These are phyloP conservation scores for Leptinotarsa defecta DNA, from an alignment of 1,140 invertebrate genomes.

Conservation along the genomic window DNA sequence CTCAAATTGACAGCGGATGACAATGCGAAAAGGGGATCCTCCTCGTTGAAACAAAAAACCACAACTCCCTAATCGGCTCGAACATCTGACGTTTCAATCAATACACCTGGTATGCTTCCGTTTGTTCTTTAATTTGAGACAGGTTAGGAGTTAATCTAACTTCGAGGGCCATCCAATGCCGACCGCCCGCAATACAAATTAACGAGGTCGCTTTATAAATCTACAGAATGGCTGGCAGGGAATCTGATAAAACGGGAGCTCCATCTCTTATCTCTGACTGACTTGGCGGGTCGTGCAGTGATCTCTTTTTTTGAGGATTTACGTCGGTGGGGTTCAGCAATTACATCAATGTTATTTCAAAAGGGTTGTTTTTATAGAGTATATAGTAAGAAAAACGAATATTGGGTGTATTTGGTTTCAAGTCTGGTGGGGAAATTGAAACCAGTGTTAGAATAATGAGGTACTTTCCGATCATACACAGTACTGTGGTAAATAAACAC, in stretches of 20 bases:
- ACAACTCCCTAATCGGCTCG: too few relatives aligned
- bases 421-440: too few relatives aligned
- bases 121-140: slow-evolving; percentile 7
- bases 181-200: slow-evolving; percentile 16
- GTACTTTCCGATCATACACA: too few relatives aligned
- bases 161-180: background rate
- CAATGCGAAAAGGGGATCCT: too few relatives aligned
- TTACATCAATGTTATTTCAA: too few relatives aligned
- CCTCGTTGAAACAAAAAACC: too few relatives aligned
- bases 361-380: too few relatives aligned
- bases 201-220: slow-evolving; percentile 16
- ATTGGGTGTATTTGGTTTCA: too few relatives aligned
- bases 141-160: slow-evolving; percentile 7
- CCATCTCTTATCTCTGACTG: background rate
- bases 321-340: background rate
- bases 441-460: too few relatives aligned
- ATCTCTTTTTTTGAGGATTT: background rate
- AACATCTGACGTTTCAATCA: background rate
- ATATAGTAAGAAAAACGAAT: too few relatives aligned
- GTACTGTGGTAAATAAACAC: too few relatives aligned
- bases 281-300: background rate
- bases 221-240: background rate
- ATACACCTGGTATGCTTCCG: slow-evolving; percentile 11
- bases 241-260: background rate
- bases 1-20: too few relatives aligned